A percentile compares a stretch with the other conserved stretches of the same genome.
Evolutionary conservation across 2,888 invertebrate species (phyloP).

Genomic region (Odontomyia ornata): DNA sequence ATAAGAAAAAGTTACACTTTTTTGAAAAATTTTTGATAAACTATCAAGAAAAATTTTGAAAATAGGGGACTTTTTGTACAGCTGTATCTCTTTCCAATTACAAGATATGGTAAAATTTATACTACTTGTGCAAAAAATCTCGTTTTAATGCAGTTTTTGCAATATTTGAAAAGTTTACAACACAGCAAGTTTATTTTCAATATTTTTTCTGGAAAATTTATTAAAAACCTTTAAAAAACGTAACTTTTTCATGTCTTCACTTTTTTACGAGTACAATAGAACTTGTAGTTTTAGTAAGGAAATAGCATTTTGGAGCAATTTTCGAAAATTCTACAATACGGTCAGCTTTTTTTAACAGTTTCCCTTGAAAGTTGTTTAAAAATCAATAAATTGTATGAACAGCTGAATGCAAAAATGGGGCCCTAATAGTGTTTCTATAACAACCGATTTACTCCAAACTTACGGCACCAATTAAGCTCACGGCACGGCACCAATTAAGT

Average conservation of each 20-base stretch:
- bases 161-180: neutral
- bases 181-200: neutral
- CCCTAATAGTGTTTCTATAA: too few relatives aligned
- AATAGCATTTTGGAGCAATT: neutral
- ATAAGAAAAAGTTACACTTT: too few relatives aligned
- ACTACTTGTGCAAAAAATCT: neutral
- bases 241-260: neutral
- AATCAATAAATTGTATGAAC: too few relatives aligned
- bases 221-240: neutral
- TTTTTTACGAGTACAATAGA: neutral
- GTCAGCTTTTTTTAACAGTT: neutral
- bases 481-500: too few relatives aligned
- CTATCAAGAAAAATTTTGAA: too few relatives aligned
- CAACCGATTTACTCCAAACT: too few relatives aligned
- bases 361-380: neutral
- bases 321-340: neutral
- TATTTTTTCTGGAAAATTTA: neutral
- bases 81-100: too few relatives aligned
- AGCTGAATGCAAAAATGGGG: too few relatives aligned
- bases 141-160: neutral
- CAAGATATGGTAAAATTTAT: neutral
- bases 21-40: too few relatives aligned
- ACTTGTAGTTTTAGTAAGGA: neutral
- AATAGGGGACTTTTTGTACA: too few relatives aligned
- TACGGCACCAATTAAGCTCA: too few relatives aligned